phyloP scores from a whole-genome alignment of 2,888 invertebrate genomes.

The Linnaemya vulpina region DNA sequence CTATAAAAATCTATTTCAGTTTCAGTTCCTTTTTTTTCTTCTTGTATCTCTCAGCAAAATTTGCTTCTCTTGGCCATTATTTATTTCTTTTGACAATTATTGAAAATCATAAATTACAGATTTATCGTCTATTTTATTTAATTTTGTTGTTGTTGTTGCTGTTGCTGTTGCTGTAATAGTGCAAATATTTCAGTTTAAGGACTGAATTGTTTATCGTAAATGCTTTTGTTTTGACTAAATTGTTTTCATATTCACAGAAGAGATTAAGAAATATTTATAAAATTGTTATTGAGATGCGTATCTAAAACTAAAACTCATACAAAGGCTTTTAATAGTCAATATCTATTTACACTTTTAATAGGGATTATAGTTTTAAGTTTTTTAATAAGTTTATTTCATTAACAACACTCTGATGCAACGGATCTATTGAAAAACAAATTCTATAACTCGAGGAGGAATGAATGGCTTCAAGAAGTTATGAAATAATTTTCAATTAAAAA shows the following conservation, averaged over 20 bases:
- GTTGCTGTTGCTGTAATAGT: too few relatives aligned
- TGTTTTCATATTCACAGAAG: constrained; percentile 7
- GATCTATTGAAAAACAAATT: too few relatives aligned
- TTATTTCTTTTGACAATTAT: constrained; percentile 61
- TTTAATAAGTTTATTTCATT: background rate
- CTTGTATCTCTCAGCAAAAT: background rate
- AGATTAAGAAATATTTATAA: constrained; percentile 1
- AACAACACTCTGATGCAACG: too few relatives aligned
- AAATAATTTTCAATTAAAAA: too few relatives aligned
- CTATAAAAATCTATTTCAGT: constrained; percentile 29
- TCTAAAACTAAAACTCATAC: background rate
- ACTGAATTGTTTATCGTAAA: background rate
- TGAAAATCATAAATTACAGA: constrained; percentile 53
- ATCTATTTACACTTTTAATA: background rate
- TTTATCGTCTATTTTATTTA: constrained; percentile 25
- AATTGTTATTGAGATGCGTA: constrained; percentile 2
- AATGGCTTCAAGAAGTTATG: too few relatives aligned
- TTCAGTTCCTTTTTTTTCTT: background rate
- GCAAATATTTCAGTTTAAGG: background rate
- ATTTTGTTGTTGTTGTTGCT: background rate
- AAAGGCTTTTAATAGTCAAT: background rate
- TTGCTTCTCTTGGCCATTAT: constrained; percentile 23
- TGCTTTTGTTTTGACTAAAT: constrained; percentile 5
- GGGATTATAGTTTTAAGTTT: background rate
- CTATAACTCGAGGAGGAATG: too few relatives aligned